Percentiles rank a stretch among this genome's conserved stretches.
These are phyloP conservation scores for Neofelis nebulosa DNA, from an alignment of 2,113 vertebrate species.

Conservation along the genomic window DNA sequence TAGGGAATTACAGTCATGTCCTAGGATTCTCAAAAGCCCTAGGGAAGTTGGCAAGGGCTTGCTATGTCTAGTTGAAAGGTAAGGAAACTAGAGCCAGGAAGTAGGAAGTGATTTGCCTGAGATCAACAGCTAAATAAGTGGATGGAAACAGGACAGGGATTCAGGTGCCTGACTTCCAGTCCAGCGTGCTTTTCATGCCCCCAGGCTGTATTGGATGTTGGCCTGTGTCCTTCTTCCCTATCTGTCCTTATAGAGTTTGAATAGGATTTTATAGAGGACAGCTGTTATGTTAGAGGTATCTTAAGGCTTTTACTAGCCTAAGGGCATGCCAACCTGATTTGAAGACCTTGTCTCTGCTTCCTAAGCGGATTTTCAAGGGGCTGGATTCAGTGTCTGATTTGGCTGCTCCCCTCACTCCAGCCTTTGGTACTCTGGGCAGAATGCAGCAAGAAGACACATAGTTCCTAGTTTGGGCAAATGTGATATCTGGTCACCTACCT, in stretches of 20 bases:
- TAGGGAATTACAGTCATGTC: background rate
- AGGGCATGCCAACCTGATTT: background rate
- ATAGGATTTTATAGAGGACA: constrained; percentile 40
- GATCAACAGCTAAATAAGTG: constrained; percentile 60
- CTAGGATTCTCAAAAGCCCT: constrained; percentile 4
- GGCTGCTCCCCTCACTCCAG: background rate
- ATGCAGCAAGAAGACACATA: background rate
- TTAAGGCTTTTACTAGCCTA: constrained; percentile 29
- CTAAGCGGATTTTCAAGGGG: constrained; percentile 1
- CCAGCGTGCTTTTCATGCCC: constrained; percentile 13
- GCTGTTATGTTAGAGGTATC: constrained; percentile 25
- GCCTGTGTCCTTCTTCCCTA: background rate
- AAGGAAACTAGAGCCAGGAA: constrained; percentile 37
- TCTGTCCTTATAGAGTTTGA: constrained; percentile 17
- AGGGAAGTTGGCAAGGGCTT: constrained; percentile 1
- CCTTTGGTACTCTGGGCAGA: background rate
- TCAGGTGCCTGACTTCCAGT: constrained; percentile 38
- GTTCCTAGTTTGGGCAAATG: background rate
- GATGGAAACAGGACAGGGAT: constrained; percentile 30
- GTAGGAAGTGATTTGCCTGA: constrained; percentile 59
- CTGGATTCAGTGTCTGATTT: background rate
- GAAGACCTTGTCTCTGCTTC: background rate
- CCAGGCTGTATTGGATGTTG: constrained; percentile 4
- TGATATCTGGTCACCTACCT: background rate
- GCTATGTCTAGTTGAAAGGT: constrained; percentile 15